Conservation (phyloP, 2,113 vertebrate species). For the Psittacula cyanocephala region DNA sequence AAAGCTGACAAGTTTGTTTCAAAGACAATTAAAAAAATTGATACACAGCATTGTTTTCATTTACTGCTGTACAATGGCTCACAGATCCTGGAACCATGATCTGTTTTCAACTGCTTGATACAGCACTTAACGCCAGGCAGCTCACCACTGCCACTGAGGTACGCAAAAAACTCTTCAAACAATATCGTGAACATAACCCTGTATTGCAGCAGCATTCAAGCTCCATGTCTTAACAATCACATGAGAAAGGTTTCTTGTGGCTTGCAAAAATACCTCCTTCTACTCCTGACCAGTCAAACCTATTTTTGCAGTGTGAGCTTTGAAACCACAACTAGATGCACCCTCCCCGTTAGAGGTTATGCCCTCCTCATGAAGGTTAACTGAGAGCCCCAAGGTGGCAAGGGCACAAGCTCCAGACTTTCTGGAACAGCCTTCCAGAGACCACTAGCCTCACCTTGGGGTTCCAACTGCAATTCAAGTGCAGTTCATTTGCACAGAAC, state of each 20-base stretch:
- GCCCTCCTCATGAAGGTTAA: background rate
- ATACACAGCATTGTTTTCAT: background rate
- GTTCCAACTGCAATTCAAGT: fast-evolving
- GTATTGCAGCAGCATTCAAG: fast-evolving
- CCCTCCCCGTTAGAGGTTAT: background rate
- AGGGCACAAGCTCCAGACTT: fast-evolving
- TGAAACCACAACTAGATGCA: background rate
- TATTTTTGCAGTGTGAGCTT: background rate
- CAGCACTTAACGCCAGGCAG: background rate
- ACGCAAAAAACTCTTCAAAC: fast-evolving
- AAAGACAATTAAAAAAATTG: background rate
- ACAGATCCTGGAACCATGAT: background rate
- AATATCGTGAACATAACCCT: fast-evolving
- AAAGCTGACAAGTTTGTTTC: background rate
- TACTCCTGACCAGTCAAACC: background rate
- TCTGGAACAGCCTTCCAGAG: background rate
- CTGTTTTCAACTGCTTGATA: fast-evolving
- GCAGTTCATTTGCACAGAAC: fast-evolving
- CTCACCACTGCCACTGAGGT: fast-evolving
- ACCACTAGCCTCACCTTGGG: fast-evolving
- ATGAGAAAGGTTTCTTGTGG: fast-evolving
- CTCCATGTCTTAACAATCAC: fast-evolving
- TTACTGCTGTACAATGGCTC: background rate
- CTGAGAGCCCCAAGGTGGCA: fast-evolving
- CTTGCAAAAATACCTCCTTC: background rate